Conservation (phyloP, 2,888 invertebrate species). For the Bellardia pandia region DNA sequence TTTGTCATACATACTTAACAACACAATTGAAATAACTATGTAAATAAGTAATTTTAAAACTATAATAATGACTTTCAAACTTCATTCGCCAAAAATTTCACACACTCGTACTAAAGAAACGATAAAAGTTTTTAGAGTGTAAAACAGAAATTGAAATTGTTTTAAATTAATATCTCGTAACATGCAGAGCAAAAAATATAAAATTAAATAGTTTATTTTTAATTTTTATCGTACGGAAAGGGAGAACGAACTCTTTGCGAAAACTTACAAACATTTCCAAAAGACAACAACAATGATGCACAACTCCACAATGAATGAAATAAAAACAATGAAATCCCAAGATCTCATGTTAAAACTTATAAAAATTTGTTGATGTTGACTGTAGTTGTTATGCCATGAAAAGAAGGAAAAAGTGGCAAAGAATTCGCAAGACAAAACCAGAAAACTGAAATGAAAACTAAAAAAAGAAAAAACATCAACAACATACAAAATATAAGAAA, state of each 20-base stretch:
- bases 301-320: neutral
- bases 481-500: conserved; percentile 32
- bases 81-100: neutral
- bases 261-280: conserved; percentile 19
- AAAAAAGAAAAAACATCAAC: neutral
- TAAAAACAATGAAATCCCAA: neutral
- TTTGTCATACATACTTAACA: too few species aligned
- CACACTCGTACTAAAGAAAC: neutral
- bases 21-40: neutral
- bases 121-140: conserved; percentile 3
- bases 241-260: neutral
- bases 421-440: neutral
- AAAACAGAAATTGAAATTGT: conserved; percentile 23
- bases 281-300: conserved; percentile 7
- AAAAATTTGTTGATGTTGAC: neutral
- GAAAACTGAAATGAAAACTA: conserved; percentile 2
- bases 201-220: neutral
- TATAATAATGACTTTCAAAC: too few species aligned
- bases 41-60: neutral
- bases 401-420: neutral
- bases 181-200: neutral
- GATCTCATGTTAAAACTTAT: conserved; percentile 1
- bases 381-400: conserved; percentile 18
- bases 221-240: neutral
- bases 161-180: conserved; percentile 26